Base-by-base conservation (phyloP, 2,888 invertebrate genomes). In the Eupelmus urozonus region DNA sequence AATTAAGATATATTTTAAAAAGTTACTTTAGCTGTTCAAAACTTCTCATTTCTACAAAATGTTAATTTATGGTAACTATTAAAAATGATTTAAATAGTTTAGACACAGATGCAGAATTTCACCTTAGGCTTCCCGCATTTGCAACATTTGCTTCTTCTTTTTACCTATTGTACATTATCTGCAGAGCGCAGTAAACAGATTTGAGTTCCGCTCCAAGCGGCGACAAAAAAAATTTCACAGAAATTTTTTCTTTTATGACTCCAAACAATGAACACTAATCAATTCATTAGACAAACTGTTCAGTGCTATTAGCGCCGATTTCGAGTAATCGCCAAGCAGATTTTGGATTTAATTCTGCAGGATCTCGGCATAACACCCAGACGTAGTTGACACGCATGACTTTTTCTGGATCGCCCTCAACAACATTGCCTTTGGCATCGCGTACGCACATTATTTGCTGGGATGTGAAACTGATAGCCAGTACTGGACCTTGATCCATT, bases 401-500 rank as follows among this genome's bases (percentile, higher is more conserved):
- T 91, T 97, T 98, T 65, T 98, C 95, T 0, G 97, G 96, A 91
- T 98, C 96, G 4, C 99, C 99, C 90, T 99, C 98, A 0, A 99
- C 94, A 0, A 99, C 94, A 83, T 95, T 94, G 79, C 95, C 95
- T 80, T 93, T 93, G 0, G 91, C 89, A 90, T 99, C 97, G 81
- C 94, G 93, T 5, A 99, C 95, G 83, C 96, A 97, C 94, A 97
- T 95, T 80, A 99, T 98, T 91, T 99, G 98, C 88, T 99, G 99
- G 0, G 98, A 95, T 86, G 96, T 96, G 92, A 99, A 99, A 82
- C 95, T 96, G 79, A 99, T 95, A 62, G 99, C 95, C 81, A 99
- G 91, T 2, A 99, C 98, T 0, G 99, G 99, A 0, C 99, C 99
- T 88, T 99, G 98, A 70, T 99, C 99, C 97, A 99, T 98, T 87